A percentile compares a stretch with the other conserved stretches of the same genome.
phyloP scores from a whole-genome alignment of 2,113 vertebrate genomes.

The Esox niger region DNA sequence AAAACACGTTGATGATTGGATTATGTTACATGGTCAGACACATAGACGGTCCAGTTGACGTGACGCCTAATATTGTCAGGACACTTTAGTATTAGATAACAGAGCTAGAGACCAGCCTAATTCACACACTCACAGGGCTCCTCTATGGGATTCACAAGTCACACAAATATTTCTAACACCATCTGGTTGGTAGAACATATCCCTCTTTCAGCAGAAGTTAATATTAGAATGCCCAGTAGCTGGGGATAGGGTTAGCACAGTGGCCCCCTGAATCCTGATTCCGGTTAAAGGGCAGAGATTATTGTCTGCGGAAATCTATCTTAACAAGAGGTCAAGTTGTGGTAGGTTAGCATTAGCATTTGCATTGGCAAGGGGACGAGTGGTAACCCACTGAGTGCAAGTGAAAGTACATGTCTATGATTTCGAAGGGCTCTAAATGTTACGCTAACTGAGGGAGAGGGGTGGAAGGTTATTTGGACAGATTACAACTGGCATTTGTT shows the following conservation, averaged over 20 bases:
- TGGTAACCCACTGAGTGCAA: slow-evolving; percentile 42
- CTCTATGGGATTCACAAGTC: slow-evolving; percentile 17
- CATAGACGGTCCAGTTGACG: too few species aligned
- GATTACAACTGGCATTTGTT: not conserved
- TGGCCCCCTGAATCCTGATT: slow-evolving; percentile 57
- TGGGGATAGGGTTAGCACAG: slow-evolving; percentile 45
- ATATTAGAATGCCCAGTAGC: slow-evolving; percentile 52
- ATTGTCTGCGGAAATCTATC: slow-evolving; percentile 57
- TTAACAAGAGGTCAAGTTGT: slow-evolving; percentile 49
- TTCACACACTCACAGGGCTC: too few species aligned
- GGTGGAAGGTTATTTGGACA: slow-evolving; percentile 11
- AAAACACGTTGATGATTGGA: too few species aligned
- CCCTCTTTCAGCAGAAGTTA: slow-evolving; percentile 9
- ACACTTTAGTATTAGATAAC: too few species aligned
- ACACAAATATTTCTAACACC: not conserved
- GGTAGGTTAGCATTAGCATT: slow-evolving; percentile 55
- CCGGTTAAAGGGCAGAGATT: slow-evolving; percentile 54
- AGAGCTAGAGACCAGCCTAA: too few species aligned
- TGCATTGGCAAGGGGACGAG: slow-evolving; percentile 36
- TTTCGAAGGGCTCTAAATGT: slow-evolving; percentile 14
- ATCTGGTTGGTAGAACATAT: too few species aligned
- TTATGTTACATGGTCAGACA: too few species aligned
- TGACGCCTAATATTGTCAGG: too few species aligned
- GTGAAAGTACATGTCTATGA: slow-evolving; percentile 36
- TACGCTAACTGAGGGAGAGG: not conserved